phyloP scores from a whole-genome alignment of 2,888 invertebrate species.

The Sinotaia quadrata region DNA sequence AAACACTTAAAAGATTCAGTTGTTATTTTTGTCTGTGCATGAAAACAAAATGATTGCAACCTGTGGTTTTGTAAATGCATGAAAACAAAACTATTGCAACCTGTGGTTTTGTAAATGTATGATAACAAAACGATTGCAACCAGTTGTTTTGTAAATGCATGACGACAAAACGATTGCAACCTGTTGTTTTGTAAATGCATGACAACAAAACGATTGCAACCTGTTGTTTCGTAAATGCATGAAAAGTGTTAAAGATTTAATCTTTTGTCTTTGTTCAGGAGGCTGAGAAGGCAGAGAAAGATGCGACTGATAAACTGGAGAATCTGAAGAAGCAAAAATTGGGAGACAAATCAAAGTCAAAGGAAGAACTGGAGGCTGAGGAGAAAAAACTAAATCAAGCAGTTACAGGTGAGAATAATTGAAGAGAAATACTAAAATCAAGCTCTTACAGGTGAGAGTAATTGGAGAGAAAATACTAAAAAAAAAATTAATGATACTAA shows the following conservation, averaged over 20 bases:
- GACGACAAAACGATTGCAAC: not conserved
- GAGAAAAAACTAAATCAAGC: conserved; percentile 42
- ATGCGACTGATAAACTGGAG: conserved; percentile 50
- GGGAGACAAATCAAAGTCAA: conserved; percentile 47
- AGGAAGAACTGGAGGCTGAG: conserved; percentile 48
- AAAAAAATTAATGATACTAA: no score
- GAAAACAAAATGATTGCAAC: no score
- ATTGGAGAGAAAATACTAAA: no score
- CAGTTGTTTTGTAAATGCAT: not conserved
- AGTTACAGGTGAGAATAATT: conserved; percentile 40
- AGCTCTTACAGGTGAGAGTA: no score
- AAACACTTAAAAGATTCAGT: no score
- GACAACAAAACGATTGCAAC: not conserved
- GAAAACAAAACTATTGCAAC: not conserved
- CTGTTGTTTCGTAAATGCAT: no score
- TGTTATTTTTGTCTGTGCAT: no score
- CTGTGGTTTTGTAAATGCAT: not conserved
- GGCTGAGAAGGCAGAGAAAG: conserved; percentile 47
- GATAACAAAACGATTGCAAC: not conserved
- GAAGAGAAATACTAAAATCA: no score
- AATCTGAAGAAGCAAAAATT: conserved; percentile 37
- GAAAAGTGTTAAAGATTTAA: no score
- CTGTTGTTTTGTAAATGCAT: not conserved
- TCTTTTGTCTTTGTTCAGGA: conserved; percentile 37
- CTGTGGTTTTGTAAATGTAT: not conserved